phyloP scores from a whole-genome alignment of 2,888 invertebrate genomes.

The Lissonota sp. region DNA sequence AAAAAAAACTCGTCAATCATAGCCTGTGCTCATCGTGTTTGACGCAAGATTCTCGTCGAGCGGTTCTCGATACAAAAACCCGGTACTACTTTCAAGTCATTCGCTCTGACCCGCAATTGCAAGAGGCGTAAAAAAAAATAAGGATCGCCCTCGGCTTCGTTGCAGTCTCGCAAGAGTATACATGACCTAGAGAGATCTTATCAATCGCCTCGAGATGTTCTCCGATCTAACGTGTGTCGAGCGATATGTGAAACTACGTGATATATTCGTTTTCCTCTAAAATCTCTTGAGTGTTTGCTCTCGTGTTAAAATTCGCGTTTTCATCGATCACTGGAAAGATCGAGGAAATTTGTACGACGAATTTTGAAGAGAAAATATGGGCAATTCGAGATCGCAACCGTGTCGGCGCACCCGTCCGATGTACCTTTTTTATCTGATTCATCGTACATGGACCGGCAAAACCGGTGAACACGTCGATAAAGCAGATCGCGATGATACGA shows the following conservation, averaged over 20 bases:
- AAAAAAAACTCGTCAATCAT: neutral
- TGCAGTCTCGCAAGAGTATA: slow-evolving; percentile 21
- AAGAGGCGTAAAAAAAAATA: slow-evolving; percentile 71
- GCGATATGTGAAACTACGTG: slow-evolving; percentile 23
- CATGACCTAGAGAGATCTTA: slow-evolving; percentile 54
- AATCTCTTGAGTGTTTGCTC: slow-evolving; percentile 9
- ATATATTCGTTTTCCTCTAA: neutral
- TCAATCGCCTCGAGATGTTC: slow-evolving; percentile 31
- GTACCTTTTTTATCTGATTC: slow-evolving; percentile 88
- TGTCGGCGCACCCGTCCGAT: slow-evolving; percentile 80
- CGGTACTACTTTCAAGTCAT: slow-evolving; percentile 74
- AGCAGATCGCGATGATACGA: slow-evolving; percentile 68
- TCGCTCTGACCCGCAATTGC: slow-evolving; percentile 78
- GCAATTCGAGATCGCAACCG: slow-evolving; percentile 77
- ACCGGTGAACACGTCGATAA: slow-evolving; percentile 77
- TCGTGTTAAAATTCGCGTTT: neutral
- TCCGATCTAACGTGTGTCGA: neutral
- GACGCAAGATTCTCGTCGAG: slow-evolving; percentile 65
- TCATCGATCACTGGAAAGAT: slow-evolving; percentile 6
- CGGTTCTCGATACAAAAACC: slow-evolving; percentile 44
- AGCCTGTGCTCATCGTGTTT: slow-evolving; percentile 7
- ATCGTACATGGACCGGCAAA: slow-evolving; percentile 88
- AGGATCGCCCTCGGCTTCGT: slow-evolving; percentile 7
- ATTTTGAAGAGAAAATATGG: slow-evolving; percentile 72
- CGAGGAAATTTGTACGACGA: neutral